phyloP scores from a whole-genome alignment of 2,797 vertebrate genomes.

The Schizopygopsis pylzovi region DNA sequence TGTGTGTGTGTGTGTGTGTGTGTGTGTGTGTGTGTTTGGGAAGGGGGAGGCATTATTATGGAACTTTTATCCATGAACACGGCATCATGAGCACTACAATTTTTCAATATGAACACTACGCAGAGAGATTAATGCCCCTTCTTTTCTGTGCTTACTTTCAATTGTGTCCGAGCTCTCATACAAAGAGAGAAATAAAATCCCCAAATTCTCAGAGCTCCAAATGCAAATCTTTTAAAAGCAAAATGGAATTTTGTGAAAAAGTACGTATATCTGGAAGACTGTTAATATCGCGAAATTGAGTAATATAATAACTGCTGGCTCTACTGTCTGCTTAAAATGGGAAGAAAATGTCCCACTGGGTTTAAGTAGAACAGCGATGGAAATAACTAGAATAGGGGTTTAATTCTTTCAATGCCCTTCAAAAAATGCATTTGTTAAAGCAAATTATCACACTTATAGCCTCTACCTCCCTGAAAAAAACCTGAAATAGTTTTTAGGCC shows the following conservation, averaged over 20 bases:
- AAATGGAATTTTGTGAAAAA: conserved; percentile 31
- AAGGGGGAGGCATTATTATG: not conserved
- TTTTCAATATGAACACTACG: conserved; percentile 26
- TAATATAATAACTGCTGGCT: conserved; percentile 42
- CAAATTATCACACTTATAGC: conserved; percentile 55
- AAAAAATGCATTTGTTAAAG: conserved; percentile 60
- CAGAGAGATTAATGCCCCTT: conserved; percentile 28
- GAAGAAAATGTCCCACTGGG: conserved; percentile 48
- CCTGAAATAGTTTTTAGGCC: conserved; percentile 45
- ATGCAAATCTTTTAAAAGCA: conserved; percentile 33
- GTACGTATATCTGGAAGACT: not conserved
- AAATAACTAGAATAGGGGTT: conserved; percentile 32
- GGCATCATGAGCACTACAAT: not conserved
- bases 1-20: too few species aligned
- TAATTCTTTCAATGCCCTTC: conserved; percentile 53
- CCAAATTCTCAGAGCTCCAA: conserved; percentile 17
- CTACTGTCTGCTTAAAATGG: conserved; percentile 31
- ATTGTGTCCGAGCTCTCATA: conserved; percentile 16
- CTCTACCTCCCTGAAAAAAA: conserved; percentile 23
- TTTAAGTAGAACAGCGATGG: conserved; percentile 47
- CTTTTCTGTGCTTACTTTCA: conserved; percentile 23
- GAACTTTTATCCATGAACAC: conserved; percentile 25
- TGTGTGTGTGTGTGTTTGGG: not conserved
- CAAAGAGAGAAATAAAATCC: not conserved
- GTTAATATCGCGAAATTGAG: conserved; percentile 26